Evolutionary conservation across 2,797 vertebrate species (phyloP).

Genomic region (Typhlichthys subterraneus): DNA sequence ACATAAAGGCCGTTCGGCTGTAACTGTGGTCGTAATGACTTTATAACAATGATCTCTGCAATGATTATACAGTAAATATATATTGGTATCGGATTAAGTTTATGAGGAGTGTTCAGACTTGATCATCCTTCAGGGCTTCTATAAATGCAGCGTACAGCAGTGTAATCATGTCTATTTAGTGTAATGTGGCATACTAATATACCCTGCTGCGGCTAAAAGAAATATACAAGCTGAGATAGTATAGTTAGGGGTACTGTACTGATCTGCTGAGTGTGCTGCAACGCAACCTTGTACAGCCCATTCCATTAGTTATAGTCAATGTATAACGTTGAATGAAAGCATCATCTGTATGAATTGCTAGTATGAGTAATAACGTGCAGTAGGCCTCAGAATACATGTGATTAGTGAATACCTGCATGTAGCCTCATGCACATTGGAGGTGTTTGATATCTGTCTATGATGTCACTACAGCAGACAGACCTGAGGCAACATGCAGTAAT

Average conservation of each 20-base stretch:
- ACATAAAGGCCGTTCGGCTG: conserved; percentile 39
- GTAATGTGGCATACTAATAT: background rate
- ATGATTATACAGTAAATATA: conserved; percentile 50
- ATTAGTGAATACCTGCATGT: background rate
- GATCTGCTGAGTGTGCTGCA: too few relatives aligned
- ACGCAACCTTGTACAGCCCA: too few relatives aligned
- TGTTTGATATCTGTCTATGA: conserved; percentile 9
- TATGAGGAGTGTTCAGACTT: background rate
- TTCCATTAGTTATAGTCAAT: too few relatives aligned
- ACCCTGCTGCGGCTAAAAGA: background rate
- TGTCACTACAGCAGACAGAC: conserved; percentile 20
- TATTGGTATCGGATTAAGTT: conserved; percentile 35
- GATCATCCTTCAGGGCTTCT: background rate
- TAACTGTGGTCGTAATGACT: conserved; percentile 39
- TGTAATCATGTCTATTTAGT: background rate
- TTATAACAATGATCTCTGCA: conserved; percentile 43
- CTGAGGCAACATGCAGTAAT: too few relatives aligned
- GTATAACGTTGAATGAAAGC: too few relatives aligned
- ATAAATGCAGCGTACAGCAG: too few relatives aligned
- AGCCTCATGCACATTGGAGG: background rate
- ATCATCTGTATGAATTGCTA: too few relatives aligned
- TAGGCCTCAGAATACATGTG: too few relatives aligned
- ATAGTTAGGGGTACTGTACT: too few relatives aligned
- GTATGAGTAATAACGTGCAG: too few relatives aligned
- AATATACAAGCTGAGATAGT: background rate